Base-by-base conservation (phyloP, 2,888 invertebrate genomes). In the Sycophila texana region DNA sequence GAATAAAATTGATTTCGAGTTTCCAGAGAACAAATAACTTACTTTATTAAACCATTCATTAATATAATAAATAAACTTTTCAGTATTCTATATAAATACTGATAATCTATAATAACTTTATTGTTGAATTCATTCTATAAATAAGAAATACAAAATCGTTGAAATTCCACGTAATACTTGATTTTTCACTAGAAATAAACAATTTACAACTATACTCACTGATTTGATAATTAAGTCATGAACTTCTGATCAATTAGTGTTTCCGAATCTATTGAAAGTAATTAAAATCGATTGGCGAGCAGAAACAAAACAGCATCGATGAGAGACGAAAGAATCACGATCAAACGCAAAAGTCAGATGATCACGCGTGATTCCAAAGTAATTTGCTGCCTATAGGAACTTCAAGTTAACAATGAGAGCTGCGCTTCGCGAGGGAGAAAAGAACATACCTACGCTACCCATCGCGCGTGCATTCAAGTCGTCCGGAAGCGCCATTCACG, bases 311-410 rank as follows among this genome's bases (percentile, higher is more conserved):
- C 39, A 30, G 53, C 10, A 26, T 26, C 0, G 12, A 16, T 16
- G 26, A 18, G 18, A 39, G n/a, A n/a, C 12, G 55, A 20, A 70
- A 58, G 58, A 71, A 26, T 49, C 60, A 12, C 66, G 26, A 72
- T 5, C 26, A 12, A 49, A 26, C 7, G 49, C 60, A 30, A 49
- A 72, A 30, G 63, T 49, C 47, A 14, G 57, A 30, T 53, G 22
- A 47, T 22, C 30, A 18, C 63, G 30, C 49, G 49, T 67, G 67
- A 63, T 60, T 47, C 14, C 47, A 13, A 71, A 72, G 26, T 53
- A 53, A 61, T 61, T 74, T 55, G 57, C n/a, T 55, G 55, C 20
- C 67, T 75, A 53, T 75, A 75, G 74, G 74, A 75, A 75, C 75
- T 75, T 68, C 51, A 30, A 75, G 53, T 68, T 60, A 53, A 68